Evolutionary conservation across 2,113 vertebrate genomes (phyloP).

Genomic region (Naja naja): DNA sequence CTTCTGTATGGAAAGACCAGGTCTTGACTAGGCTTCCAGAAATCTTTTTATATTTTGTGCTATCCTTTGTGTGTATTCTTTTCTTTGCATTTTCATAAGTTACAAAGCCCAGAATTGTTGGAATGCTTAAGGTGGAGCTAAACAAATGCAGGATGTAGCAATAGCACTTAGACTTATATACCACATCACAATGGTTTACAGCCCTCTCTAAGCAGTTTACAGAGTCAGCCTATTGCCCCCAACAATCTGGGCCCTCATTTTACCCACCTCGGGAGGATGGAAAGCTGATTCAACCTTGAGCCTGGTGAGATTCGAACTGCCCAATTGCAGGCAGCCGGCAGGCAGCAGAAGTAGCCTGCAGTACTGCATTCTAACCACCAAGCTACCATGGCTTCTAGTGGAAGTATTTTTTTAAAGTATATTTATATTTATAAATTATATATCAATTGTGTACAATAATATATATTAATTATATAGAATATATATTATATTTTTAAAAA

Average conservation of each 20-base stretch:
- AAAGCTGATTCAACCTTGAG: too few species aligned
- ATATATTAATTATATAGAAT: background rate
- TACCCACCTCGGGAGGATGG: too few species aligned
- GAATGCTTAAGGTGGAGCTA: background rate
- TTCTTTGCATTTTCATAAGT: background rate
- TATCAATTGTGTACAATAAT: background rate
- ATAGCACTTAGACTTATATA: too few species aligned
- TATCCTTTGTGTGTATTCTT: background rate
- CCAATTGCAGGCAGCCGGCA: too few species aligned
- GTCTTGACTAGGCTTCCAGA: background rate
- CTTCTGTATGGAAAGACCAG: background rate
- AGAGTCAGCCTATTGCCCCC: too few species aligned
- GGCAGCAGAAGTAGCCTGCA: too few species aligned
- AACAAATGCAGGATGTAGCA: background rate
- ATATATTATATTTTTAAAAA: background rate
- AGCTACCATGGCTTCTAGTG: background rate
- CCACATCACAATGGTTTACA: too few species aligned
- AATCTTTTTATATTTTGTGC: background rate
- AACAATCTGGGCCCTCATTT: too few species aligned
- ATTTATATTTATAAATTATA: background rate
- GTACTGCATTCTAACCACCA: too few species aligned
- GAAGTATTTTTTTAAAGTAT: background rate
- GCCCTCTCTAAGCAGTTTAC: too few species aligned
- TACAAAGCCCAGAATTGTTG: background rate
- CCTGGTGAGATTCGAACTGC: too few species aligned